phyloP scores from a whole-genome alignment of 2,113 vertebrate species.

The Scomber japonicus region DNA sequence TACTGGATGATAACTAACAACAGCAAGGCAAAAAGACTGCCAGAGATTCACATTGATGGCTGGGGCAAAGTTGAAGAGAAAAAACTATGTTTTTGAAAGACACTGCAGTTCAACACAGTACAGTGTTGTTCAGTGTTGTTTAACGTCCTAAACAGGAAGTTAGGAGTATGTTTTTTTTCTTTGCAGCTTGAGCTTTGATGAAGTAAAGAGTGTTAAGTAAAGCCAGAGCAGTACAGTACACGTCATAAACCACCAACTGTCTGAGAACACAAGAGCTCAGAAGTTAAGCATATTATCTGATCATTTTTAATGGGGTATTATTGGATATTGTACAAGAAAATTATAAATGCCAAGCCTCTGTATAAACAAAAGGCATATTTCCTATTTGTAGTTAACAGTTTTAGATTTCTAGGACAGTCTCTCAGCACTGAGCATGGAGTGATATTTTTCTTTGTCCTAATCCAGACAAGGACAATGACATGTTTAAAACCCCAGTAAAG shows the following conservation, averaged over 20 bases:
- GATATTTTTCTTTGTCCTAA: not conserved
- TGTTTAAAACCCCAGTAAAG: not conserved
- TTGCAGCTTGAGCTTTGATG: not conserved
- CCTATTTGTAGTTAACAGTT: not conserved
- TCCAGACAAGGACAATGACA: not conserved
- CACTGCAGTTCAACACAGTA: not conserved
- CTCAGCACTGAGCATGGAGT: not conserved
- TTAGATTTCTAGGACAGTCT: not conserved
- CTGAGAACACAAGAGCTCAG: not conserved
- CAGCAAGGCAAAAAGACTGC: not conserved
- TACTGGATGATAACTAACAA: not conserved
- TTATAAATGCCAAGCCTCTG: not conserved
- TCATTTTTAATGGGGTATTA: not conserved
- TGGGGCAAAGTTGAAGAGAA: not conserved
- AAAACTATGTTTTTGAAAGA: not conserved
- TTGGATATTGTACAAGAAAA: not conserved
- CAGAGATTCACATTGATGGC: not conserved
- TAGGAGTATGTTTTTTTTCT: rapidly evolving
- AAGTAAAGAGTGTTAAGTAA: too few relatives aligned
- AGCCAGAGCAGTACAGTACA: too few relatives aligned
- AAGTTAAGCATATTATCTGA: not conserved
- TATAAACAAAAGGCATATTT: not conserved
- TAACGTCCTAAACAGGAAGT: not conserved
- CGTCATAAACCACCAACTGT: too few relatives aligned
- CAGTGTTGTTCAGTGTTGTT: not conserved